phyloP scores from a whole-genome alignment of 2,797 vertebrate species.

The Euphonia xanthogaster region DNA sequence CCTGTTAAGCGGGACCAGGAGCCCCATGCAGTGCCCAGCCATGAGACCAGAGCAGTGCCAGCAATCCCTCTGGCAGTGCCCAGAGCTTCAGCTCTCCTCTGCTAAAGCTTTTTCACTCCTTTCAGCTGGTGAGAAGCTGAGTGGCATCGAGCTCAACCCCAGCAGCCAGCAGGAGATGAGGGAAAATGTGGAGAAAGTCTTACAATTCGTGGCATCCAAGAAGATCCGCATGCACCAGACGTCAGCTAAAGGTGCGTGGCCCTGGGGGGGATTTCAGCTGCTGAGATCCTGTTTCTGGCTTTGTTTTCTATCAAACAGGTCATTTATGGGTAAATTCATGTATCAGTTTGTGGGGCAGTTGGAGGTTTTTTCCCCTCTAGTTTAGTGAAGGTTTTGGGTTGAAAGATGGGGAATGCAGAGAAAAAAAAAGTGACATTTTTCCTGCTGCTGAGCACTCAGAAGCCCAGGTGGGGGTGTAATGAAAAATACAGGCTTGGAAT shows the following conservation, averaged over 20 bases:
- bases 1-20: neutral
- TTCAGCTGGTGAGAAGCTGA: conserved; percentile 90
- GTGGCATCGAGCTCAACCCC: conserved; percentile 80
- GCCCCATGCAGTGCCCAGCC: neutral
- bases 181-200: conserved; percentile 92
- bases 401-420: neutral
- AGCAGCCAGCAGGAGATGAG: conserved; percentile 88
- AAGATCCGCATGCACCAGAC: conserved; percentile 97
- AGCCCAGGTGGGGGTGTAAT: neutral
- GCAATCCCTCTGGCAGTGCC: neutral
- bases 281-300: neutral
- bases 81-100: neutral
- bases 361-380: rapidly evolving
- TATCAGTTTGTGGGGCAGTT: neutral
- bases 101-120: neutral
- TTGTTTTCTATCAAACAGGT: neutral
- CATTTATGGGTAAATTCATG: neutral
- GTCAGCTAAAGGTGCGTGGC: conserved; percentile 85
- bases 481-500: neutral
- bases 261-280: neutral
- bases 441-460: neutral
- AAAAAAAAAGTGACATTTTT: neutral
- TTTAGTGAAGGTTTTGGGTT: neutral
- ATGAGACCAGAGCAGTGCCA: neutral
- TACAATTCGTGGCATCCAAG: conserved; percentile 91